A percentile compares a stretch with the other conserved stretches of the same genome.
Conservation (phyloP, 1,140 invertebrate species). For the Calephelis nemesis region DNA sequence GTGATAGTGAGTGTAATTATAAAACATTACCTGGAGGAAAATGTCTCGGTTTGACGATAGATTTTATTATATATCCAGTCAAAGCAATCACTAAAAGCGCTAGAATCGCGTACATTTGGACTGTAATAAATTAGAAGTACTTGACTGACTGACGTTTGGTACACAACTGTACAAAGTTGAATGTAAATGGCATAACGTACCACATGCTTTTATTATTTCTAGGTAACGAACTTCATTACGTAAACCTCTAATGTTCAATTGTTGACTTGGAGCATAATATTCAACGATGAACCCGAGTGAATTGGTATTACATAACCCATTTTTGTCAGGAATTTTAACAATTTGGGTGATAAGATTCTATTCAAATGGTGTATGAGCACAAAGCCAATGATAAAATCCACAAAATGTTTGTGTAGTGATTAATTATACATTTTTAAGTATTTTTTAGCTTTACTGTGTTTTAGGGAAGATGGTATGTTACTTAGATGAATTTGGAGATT, state of each 20-base stretch:
- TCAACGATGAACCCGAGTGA: background rate
- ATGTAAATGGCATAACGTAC: constrained; percentile 24
- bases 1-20: background rate
- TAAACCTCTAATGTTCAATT: constrained; percentile 23
- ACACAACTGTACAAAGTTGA: constrained; percentile 15
- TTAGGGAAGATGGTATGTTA: too few relatives aligned
- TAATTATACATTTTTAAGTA: too few relatives aligned
- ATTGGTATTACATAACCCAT: constrained; percentile 2
- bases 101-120: constrained; percentile 18
- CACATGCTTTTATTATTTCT: constrained; percentile 33
- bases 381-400: background rate
- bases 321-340: constrained; percentile 13
- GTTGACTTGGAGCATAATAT: background rate
- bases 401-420: background rate
- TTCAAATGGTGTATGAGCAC: background rate
- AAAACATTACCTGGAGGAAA: constrained; percentile 31
- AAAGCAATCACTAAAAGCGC: constrained; percentile 19
- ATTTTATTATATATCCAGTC: constrained; percentile 24
- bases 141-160: constrained; percentile 18
- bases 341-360: background rate
- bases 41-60: constrained; percentile 27
- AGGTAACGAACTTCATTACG: constrained; percentile 24
- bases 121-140: background rate
- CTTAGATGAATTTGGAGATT: too few relatives aligned
- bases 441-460: too few relatives aligned